Evolutionary conservation across 1,140 invertebrate species (phyloP), one percentile per base, ranked within the genome.

Genomic region (Rhyzopertha dominica): DNA sequence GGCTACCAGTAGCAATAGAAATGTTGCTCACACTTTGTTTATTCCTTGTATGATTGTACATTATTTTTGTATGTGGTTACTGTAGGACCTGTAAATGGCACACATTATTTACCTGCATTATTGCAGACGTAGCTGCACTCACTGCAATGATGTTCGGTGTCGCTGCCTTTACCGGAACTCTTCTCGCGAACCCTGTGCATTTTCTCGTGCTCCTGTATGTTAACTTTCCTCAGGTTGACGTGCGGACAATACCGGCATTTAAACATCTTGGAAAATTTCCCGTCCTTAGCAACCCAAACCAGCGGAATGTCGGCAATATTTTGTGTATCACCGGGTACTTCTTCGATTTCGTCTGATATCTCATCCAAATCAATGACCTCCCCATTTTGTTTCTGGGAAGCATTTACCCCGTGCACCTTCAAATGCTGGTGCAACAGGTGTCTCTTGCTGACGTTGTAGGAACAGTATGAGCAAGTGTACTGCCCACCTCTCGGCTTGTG

Each of bases 241-340:
- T 89, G 87, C 0, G 90, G 88, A 65, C 90, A 92, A 58, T 79
- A 84, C 20, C 84, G 74, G 61, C 88, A 93, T 59, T 89, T 88
- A 54, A 85, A 84, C 79, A 93, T 87, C 67, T 90, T 90, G 7
- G 79, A 76, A 43, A 88, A 81, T 8, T 80, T 77, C 13, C 82
- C 82, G 47, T 76, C 76, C 4, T 75, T 76, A 0, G 80, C 81
- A 1, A 86, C 82, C 81, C 84, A 87, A 1, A 87, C 82, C 28
- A 80, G 69, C 0, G 83, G 82, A 58, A 77, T 71, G 61, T 78
- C 70, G 35, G 67, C 45, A 26, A 60, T 59, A 22, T 56, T 51
- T 39, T 61, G 51, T 10, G 46, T 42, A 23, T 62, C 56, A 7
- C 54, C 39, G 16, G 50, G 41, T 23, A 64, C 46, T 43, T 66